Evolutionary conservation across 2,797 vertebrate species (phyloP), one percentile per base, ranked within the genome.

Genomic region (Anguilla megastoma): DNA sequence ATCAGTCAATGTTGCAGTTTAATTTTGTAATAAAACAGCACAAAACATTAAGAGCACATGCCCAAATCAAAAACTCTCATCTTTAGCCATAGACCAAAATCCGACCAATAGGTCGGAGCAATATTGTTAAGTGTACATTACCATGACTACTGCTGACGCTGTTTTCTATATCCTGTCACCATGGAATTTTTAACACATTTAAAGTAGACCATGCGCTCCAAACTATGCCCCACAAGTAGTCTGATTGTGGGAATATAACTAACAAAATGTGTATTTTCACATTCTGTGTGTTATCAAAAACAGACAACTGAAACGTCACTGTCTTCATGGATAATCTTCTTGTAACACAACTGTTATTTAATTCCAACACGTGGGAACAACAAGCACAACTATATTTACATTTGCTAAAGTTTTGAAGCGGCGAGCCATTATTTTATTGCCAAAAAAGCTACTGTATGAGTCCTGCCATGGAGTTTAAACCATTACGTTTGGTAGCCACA

Each of bases 91-190:
- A 63, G 0, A 0, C 9, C 7, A 0, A 1, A 86, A 60, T 83
- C 52, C 4, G 69, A 56, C 92, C 92, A 95, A 94, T 93, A 87
- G 24, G n/a, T 24, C 21, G 7, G 1, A 74, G 66, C 87, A 41
- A 86, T 86, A 1, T 88, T 90, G 56, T 10, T 4, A n/a, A 48
- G 88, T 88, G 3, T 0, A 3, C 30, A 91, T 95, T 93, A 71
- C 92, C 90, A 93, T 94, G 92, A 94, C 74, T 85, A 94, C 94
- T 90, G 71, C 36, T 50, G 93, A 95, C 94, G 95, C 95, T 88
- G 0, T 24, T 87, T 50, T 60, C 50, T 41, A n/a, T 85, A 74
- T 89, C 88, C 89, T 63, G 86, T 92, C 88, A 87, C 86, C 86
- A 66, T 79, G 86, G 79, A 48, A 52, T 86, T 87, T 27, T 89